Base-by-base conservation (phyloP, 2,888 invertebrate species). In the Sarcophaga variegata region DNA sequence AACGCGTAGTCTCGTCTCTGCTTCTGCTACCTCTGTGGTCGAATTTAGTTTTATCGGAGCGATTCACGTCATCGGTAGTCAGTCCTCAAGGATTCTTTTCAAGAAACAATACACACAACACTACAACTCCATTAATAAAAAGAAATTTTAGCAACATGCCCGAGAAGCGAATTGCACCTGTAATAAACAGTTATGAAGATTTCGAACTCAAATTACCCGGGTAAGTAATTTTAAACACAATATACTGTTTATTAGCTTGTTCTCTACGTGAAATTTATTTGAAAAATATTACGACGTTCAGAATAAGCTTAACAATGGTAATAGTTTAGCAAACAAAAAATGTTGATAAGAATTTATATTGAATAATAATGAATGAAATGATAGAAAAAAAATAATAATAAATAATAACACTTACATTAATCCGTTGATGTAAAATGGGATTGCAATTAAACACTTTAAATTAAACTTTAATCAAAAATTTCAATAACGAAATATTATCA, bases 171-270 rank as follows among this genome's bases (percentile, higher is more conserved):
- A 77, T 90, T 70, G 91, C 89, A 64, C 91, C 93, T 66, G 90
- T 90, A 4, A 92, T 93, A 77, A 88, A 83, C 49, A 89, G 89
- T 5, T 88, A 89, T 62, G 92, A 91, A 88, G 93, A 93, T 45
- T 92, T 93, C 63, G 90, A 92, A 76, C 87, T 88, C 59, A 90
- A 91, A 70, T 85, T 93, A 63, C 90, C 92, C 17, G 92, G 91
- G 93, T 93, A 90, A 92, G 92, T 91, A 63, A 25, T 59, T 66
- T 12, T 45, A 64, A 11, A 5, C 17, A 71, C 4, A 37, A 37
- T 63, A 64, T 62, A 22, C 4, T 17, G 12, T 66, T 78, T 8
- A 63, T 60, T 62, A 62, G 4, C 54, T 60, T 77, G 2, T 17
- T 20, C 14, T n/a, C n/a, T 37, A 67, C 49, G 59, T 67, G 69